Conservation (phyloP, 2,888 invertebrate species). For the Resseliella maxima region DNA sequence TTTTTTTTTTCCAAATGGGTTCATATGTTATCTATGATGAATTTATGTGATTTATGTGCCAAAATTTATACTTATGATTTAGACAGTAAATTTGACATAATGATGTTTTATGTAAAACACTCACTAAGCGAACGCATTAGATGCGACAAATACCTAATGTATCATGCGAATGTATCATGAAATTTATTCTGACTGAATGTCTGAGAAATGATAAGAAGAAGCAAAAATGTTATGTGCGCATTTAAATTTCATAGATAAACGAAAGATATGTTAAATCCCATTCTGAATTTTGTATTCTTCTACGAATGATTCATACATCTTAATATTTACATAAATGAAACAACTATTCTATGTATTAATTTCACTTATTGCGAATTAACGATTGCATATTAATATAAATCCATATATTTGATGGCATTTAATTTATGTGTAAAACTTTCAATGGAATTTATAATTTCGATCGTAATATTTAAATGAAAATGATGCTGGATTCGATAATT, state of each 20-base stretch:
- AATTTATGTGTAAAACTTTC: constrained; percentile 17
- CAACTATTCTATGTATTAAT: not conserved
- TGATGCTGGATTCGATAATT: not conserved
- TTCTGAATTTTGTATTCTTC: not conserved
- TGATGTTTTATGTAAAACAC: too few species aligned
- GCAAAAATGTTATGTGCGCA: too few species aligned
- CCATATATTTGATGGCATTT: constrained; percentile 42
- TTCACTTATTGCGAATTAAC: not conserved
- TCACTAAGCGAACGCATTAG: too few species aligned
- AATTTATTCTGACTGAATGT: too few species aligned
- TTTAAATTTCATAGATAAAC: not conserved
- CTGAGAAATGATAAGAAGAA: too few species aligned
- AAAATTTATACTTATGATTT: too few species aligned
- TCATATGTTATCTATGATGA: too few species aligned
- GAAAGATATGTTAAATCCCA: not conserved
- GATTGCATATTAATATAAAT: constrained; percentile 35
- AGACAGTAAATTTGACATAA: too few species aligned
- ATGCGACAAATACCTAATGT: too few species aligned
- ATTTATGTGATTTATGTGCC: too few species aligned
- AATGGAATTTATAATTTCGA: constrained; percentile 31
- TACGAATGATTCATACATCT: not conserved
- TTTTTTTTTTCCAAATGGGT: too few species aligned
- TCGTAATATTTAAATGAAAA: not conserved
- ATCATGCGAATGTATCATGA: too few species aligned
- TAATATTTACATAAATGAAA: not conserved